Base-by-base conservation (phyloP, 2,113 vertebrate species). In the Callorhinus ursinus region DNA sequence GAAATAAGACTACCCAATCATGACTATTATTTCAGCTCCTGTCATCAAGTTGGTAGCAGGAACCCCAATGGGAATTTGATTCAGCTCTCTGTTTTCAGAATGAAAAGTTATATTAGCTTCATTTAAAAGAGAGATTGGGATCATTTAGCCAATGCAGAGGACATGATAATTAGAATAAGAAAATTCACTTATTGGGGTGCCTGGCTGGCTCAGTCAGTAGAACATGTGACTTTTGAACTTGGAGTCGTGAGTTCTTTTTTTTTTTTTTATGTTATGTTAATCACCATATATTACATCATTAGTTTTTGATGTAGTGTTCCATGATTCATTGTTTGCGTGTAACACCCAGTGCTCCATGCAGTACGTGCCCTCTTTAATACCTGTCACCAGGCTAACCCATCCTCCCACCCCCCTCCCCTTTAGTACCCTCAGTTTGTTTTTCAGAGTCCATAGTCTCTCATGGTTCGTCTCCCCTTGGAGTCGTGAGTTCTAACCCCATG, bases 51-150 rank as follows among this genome's bases (percentile, higher is more conserved):
- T 81, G 51, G 51, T 90, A 90, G 49, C 59, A 93, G 51, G 18
- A 49, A 77, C 5, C 6, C 42, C n/a, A 57, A 96, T 46, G 2
- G 65, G 22, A 82, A 93, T 93, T 80, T 84, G 22, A 74, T 59
- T 9, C 4, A 88, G n/a, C 7, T 13, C 16, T 51, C 7, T 81
- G 7, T 80, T 93, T 95, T 93, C 22, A 84, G 46, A 93, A 51
- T 69, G 21, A 87, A 88, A 88, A 84, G 28, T 87, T 77, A 31
- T 88, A 83, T 77, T 90, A 72, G n/a, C 28, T 76, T 95, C 31
- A 93, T 46, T 77, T 82, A 79, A 77, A 77, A 90, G 57, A 77
- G 31, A 80, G 13, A 36, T 36, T 49, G 24, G 11, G 8, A 88
- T 87, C 11, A 79, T 81, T 87, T 88, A 87, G 53, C 15, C n/a